phyloP scores from a whole-genome alignment of 1,140 invertebrate genomes.

The Megalopta genalis region DNA sequence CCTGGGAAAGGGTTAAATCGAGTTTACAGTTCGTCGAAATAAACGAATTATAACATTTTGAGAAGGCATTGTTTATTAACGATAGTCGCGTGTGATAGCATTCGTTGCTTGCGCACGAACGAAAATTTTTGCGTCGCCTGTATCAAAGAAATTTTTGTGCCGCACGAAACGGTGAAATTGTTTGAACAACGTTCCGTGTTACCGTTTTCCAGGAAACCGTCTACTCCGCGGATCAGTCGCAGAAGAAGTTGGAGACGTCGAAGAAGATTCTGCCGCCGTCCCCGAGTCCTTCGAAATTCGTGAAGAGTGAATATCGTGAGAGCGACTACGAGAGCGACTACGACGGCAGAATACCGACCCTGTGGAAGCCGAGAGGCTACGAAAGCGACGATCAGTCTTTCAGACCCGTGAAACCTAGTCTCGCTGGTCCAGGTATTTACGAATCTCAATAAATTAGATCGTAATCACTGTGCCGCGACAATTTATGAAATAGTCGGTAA shows the following conservation, averaged over 20 bases:
- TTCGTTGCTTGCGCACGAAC: not conserved
- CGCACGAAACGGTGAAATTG: not conserved
- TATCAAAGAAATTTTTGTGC: too few relatives aligned
- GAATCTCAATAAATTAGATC: not conserved
- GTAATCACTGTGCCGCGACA: not conserved
- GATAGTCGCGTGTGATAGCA: too few relatives aligned
- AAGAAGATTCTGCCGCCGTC: slow-evolving; percentile 67
- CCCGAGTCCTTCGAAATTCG: slow-evolving; percentile 84
- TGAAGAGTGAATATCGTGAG: slow-evolving; percentile 85
- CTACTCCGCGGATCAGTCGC: slow-evolving; percentile 73
- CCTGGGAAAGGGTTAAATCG: too few relatives aligned
- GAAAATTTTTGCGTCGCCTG: not conserved
- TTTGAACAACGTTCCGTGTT: not conserved
- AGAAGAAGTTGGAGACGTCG: slow-evolving; percentile 68
- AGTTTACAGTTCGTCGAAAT: not conserved
- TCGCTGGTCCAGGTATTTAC: slow-evolving; percentile 78
- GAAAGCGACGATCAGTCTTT: slow-evolving; percentile 81
- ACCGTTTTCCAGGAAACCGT: slow-evolving; percentile 73
- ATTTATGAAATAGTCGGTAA: too few relatives aligned
- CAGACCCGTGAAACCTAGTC: slow-evolving; percentile 81
- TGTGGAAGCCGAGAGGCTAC: slow-evolving; percentile 82
- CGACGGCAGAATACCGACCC: slow-evolving; percentile 83
- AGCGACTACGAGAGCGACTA: slow-evolving; percentile 89
- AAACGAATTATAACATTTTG: not conserved
- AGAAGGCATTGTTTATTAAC: too few relatives aligned